A percentile compares a stretch with the other conserved stretches of the same genome.
Conservation (phyloP, 1,140 invertebrate species). For the Diorhabda sublineata region DNA sequence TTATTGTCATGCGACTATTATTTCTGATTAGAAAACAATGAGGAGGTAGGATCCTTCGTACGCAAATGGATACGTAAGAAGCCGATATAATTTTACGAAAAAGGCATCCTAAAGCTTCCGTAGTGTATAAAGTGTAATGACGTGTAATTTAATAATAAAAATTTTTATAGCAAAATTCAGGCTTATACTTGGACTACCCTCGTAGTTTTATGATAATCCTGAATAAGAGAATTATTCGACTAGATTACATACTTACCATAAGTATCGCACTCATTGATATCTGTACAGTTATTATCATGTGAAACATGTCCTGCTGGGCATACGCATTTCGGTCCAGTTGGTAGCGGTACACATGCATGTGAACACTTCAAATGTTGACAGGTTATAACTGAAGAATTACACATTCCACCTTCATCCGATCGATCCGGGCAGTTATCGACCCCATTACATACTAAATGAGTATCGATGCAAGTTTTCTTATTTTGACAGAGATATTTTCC, state of each 20-base stretch:
- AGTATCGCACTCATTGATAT: constrained; percentile 78
- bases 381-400: constrained; percentile 47
- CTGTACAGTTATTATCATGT: constrained; percentile 42
- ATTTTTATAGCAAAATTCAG: too few relatives aligned
- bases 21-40: too few relatives aligned
- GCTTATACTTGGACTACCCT: too few relatives aligned
- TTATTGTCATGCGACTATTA: too few relatives aligned
- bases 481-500: constrained; percentile 56
- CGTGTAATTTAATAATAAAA: too few relatives aligned
- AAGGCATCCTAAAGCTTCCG: too few relatives aligned
- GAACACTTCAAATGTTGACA: constrained; percentile 48
- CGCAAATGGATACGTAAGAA: too few relatives aligned
- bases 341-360: constrained; percentile 47
- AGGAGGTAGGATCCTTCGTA: too few relatives aligned
- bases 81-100: too few relatives aligned
- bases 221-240: too few relatives aligned
- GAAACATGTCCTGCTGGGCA: constrained; percentile 47
- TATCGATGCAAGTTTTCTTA: constrained; percentile 60
- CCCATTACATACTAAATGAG: constrained; percentile 67
- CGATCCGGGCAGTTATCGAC: constrained; percentile 71
- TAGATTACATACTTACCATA: constrained; percentile 49
- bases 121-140: too few relatives aligned
- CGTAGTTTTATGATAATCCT: too few relatives aligned
- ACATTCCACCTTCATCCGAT: constrained; percentile 65
- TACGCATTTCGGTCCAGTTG: constrained; percentile 49